These are phyloP conservation scores for Eulacestoma nigropectus DNA, from an alignment of 2,113 vertebrate genomes.

Conservation along the genomic window DNA sequence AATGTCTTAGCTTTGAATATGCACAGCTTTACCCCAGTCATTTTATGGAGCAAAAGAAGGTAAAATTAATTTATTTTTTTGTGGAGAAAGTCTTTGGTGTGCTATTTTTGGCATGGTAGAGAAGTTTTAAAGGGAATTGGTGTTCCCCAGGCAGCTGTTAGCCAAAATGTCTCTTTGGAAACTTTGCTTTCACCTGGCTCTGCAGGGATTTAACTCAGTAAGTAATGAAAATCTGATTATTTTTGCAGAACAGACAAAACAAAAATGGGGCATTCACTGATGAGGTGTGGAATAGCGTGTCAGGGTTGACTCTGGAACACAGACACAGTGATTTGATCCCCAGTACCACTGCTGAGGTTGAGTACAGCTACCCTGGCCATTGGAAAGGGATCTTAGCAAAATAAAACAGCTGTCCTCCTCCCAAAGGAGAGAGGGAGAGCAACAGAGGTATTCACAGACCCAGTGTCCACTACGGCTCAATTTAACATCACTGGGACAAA, in stretches of 20 bases:
- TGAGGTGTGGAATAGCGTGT: constrained; percentile 40
- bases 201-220: background rate
- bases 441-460: background rate
- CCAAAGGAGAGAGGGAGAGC: background rate
- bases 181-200: constrained; percentile 23
- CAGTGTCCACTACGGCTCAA: background rate
- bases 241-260: constrained; percentile 39
- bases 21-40: background rate
- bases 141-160: constrained; percentile 31
- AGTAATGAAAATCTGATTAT: constrained; percentile 41
- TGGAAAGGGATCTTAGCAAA: background rate
- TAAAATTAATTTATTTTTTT: background rate
- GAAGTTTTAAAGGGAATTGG: constrained; percentile 30
- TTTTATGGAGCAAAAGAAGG: background rate
- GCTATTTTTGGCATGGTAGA: background rate
- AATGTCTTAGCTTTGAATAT: background rate
- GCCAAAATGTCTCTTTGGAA: constrained; percentile 27
- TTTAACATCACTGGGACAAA: background rate
- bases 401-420: background rate
- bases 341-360: background rate
- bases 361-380: background rate
- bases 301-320: background rate
- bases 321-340: background rate
- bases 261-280: constrained; percentile 25
- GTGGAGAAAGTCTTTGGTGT: background rate